These are phyloP conservation scores for Psilopsiagon aymara DNA, from an alignment of 2,113 vertebrate species.

Conservation along the genomic window DNA sequence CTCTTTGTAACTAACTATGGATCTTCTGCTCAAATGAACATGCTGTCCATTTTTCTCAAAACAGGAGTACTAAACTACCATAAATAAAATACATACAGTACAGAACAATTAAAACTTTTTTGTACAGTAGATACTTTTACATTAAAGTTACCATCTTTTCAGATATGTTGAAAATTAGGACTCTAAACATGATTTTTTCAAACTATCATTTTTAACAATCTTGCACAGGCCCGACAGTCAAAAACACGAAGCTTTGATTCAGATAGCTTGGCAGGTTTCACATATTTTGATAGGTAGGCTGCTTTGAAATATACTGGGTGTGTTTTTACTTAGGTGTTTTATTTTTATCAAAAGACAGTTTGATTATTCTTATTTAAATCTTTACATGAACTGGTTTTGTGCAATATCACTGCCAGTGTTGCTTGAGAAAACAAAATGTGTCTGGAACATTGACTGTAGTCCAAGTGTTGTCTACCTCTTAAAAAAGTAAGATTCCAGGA, in stretches of 20 bases:
- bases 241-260: constrained; percentile 76
- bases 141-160: constrained; percentile 86
- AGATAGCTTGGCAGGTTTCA: constrained; percentile 75
- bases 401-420: constrained; percentile 74
- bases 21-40: constrained; percentile 81
- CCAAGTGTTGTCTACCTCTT: constrained; percentile 61
- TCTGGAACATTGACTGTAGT: constrained; percentile 72
- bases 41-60: constrained; percentile 87
- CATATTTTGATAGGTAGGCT: constrained; percentile 72
- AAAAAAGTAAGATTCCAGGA: constrained; percentile 68
- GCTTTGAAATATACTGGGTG: constrained; percentile 65
- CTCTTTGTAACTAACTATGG: constrained; percentile 64
- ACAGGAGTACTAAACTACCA: constrained; percentile 86
- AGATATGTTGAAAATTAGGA: constrained; percentile 89
- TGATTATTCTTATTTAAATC: constrained; percentile 67
- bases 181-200: constrained; percentile 82
- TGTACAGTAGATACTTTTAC: constrained; percentile 87
- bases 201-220: constrained; percentile 85
- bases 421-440: constrained; percentile 66
- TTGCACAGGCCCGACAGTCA: constrained; percentile 89
- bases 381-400: constrained; percentile 75
- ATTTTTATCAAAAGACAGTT: constrained; percentile 74
- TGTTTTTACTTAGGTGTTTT: constrained; percentile 66
- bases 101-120: constrained; percentile 79
- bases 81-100: constrained; percentile 89